Base-by-base conservation (phyloP, 2,797 vertebrate species). In the Lepus townsendii region DNA sequence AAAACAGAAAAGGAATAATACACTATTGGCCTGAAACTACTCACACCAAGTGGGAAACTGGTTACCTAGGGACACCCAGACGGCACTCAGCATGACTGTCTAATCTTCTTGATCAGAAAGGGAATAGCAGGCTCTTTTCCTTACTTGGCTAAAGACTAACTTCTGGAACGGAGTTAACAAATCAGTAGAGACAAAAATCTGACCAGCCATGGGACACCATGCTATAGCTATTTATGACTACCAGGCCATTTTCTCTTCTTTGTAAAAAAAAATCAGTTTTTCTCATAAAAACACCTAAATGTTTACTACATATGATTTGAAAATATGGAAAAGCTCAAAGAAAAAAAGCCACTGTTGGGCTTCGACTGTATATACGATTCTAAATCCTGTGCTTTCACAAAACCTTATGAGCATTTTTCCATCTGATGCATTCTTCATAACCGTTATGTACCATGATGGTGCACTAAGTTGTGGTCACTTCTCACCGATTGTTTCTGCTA, bases 241-340 rank as follows among this genome's bases (percentile, higher is more conserved):
- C 35, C n/a, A 75, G 78, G 22, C 42, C 4, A 52, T n/a, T 87
- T 84, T 22, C 71, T 57, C 24, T 30, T 85, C 47, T 88, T 83
- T 71, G 57, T 52, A 19, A 13, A 71, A 83, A 72, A 90, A 72
- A 90, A 66, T 30, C 24, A 32, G 2, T 57, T 90, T 95, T 93
- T 94, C 63, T 90, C 7, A 84, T 72, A 76, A 88, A 90, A 90
- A 50, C 75, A 76, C 10, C 26, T 69, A 83, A 83, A 86, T 75
- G 57, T 72, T 86, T 80, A 72, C 50, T 80, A 80, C 60, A 78
- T 1, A 30, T 32, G 30, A 73, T 73, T n/a, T 42, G 79, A 92
- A 92, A 78, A 50, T 50, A 88, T 0, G 5, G 47, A 78, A 68
- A 91, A 77, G 35, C 27, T 79, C 4, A 63, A 85, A 85, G 50